Base-by-base conservation (phyloP, 1,140 invertebrate genomes). In the Drosophila lini region DNA sequence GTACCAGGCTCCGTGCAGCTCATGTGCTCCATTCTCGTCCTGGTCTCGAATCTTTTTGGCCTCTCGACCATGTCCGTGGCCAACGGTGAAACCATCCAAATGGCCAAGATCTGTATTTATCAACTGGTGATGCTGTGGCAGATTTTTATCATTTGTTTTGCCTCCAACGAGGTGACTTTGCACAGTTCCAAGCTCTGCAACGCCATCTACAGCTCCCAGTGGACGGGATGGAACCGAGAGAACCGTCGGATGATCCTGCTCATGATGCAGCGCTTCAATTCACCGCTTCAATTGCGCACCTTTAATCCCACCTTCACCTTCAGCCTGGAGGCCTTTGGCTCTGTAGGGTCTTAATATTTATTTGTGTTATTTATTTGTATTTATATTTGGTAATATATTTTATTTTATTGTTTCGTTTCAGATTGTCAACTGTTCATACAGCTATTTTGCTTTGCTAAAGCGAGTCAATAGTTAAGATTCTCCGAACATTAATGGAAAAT, bases 371-470 rank as follows among this genome's bases (percentile, higher is more conserved):
- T 34, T 31, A 2, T 6, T 32, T 60, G 5, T 6, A 11, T 48
- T 15, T n/a, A 34, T 19, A 16, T 58, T 50, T 42, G n/a, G 15
- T 44, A 5, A 19, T 10, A 3, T 32, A 41, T n/a, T 19, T 58
- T 52, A 58, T 50, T 3, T 31, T 7, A 6, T 42, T 22, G 8
- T 59, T 38, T 79, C 34, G 28, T 52, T 67, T 76, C 86, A 91
- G 90, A 91, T 91, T 80, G 83, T 91, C 0, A 91, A 91, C 47
- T 78, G 78, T 13, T 91, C 90, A 1, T 91, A 91, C 31, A 91
- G 90, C 42, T 91, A 91, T 44, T 91, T 89, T 28, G 90, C 90
- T 5, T 28, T 91, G 32, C 64, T 91, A 6, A 91, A 91, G 44
- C 47, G 74, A 1, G 84, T 91, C 38, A 91, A 91, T 50, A 85